A percentile compares a stretch with the other conserved stretches of the same genome.
phyloP scores from a whole-genome alignment of 2,888 invertebrate genomes.

The Limnephilus marmoratus region DNA sequence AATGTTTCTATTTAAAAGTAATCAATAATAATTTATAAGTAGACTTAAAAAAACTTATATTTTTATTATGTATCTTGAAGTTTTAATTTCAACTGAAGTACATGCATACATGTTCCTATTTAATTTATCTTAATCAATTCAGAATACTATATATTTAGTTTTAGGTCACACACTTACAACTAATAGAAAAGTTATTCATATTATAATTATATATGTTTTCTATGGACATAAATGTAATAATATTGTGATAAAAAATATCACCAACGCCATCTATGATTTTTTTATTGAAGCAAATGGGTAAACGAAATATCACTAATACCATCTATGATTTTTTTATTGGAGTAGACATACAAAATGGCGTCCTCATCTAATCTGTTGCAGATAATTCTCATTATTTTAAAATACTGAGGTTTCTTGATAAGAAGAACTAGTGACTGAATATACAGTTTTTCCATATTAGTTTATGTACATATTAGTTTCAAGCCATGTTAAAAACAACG shows the following conservation, averaged over 20 bases:
- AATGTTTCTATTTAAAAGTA: background rate
- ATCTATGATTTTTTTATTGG: background rate
- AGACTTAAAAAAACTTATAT: background rate
- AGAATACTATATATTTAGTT: background rate
- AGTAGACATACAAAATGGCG: background rate
- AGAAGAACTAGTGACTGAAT: background rate
- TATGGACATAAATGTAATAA: background rate
- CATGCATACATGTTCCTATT: background rate
- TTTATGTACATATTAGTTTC: background rate
- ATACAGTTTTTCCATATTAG: background rate
- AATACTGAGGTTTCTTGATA: background rate
- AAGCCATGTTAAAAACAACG: background rate
- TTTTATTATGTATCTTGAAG: background rate
- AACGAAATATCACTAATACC: background rate
- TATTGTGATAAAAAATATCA: background rate
- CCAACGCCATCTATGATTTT: background rate
- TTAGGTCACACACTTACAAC: background rate
- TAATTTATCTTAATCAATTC: background rate
- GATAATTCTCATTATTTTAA: background rate
- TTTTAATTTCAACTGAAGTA: background rate
- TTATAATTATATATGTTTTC: background rate
- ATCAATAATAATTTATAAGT: background rate
- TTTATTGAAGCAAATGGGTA: background rate
- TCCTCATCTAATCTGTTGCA: background rate
- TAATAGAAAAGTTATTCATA: background rate